Evolutionary conservation across 2,888 invertebrate genomes (phyloP), one percentile per base, ranked within the genome.

Genomic region (Dasypolia templi): DNA sequence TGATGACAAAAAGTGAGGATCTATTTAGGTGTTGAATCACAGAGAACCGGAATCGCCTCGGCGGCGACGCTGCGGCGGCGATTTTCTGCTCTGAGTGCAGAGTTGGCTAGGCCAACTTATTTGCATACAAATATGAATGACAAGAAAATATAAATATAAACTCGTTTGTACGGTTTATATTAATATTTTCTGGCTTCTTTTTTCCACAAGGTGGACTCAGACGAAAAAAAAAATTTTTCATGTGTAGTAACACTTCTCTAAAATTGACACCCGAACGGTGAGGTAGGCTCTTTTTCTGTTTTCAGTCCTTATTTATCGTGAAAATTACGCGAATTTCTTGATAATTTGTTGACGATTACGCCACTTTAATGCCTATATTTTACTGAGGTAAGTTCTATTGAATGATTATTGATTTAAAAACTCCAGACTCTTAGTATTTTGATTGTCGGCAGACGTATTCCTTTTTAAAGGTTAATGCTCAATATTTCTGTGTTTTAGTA

Each of bases 261-360:
- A 92, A 95, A 92, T 93, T 96, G 96, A 96, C 96, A 95, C 94
- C 90, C 92, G 94, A 93, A 94, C 94, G 94, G 96, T 95, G 96
- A 96, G 96, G 95, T 95, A 95, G 96, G 94, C 95, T 94, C 94
- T 95, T 96, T 95, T 96, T 96, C 96, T 96, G 96, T 96, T 96
- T 96, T 96, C 95, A 95, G 93, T 91, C 88, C 93, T 86, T 93
- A 95, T 94, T 94, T 95, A 94, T 94, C 91, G 94, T 94, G 91
- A 94, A 94, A 95, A 94, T 92, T 93, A 92, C 90, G 92, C 90
- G 89, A 93, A 89, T 93, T 95, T 94, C 90, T 91, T 91, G 91
- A 89, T 92, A 89, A 88, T 93, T 93, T 88, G 94, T 92, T 89
- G 86, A 88, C 90, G 86, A 91, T 90, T 91, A 94, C 93, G 87